A percentile compares a stretch with the other conserved stretches of the same genome.
Evolutionary conservation across 2,797 vertebrate genomes (phyloP).

Genomic region (Nothura maculosa): DNA sequence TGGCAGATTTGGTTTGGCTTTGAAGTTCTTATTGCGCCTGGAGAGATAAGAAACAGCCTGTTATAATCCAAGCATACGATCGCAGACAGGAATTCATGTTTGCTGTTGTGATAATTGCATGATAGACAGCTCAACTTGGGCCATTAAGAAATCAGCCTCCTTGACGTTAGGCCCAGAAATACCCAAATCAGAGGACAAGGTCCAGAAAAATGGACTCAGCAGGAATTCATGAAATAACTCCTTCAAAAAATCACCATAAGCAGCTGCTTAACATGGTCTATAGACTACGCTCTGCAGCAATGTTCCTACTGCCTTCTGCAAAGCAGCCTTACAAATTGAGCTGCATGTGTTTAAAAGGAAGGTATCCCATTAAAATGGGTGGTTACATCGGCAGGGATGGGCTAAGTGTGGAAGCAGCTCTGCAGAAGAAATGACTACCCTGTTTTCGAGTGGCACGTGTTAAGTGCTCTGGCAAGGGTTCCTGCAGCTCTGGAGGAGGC

Average conservation of each 20-base stretch:
- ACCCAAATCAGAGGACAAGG: neutral
- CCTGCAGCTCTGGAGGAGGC: neutral
- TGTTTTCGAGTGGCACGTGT: accelerated
- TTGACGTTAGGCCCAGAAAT: neutral
- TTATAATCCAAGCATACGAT: neutral
- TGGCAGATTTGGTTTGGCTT: slow-evolving; percentile 91
- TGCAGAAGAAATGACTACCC: accelerated
- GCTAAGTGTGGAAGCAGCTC: accelerated
- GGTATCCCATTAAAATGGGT: neutral
- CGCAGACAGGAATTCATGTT: neutral
- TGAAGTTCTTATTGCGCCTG: slow-evolving; percentile 97
- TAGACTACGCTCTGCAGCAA: neutral
- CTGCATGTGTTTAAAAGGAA: neutral
- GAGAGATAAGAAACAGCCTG: slow-evolving; percentile 40
- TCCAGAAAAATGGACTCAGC: neutral
- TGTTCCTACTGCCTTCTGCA: neutral
- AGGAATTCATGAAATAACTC: neutral
- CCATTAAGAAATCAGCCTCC: neutral
- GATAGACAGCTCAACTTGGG: neutral
- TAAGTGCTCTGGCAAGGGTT: neutral
- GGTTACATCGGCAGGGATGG: neutral
- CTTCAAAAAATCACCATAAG: neutral
- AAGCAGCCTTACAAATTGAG: neutral
- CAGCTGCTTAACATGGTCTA: neutral
- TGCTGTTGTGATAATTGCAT: neutral